A percentile compares a stretch with the other conserved stretches of the same genome.
Evolutionary conservation across 1,140 invertebrate genomes (phyloP).

Genomic region (Anoplophora glabripennis): DNA sequence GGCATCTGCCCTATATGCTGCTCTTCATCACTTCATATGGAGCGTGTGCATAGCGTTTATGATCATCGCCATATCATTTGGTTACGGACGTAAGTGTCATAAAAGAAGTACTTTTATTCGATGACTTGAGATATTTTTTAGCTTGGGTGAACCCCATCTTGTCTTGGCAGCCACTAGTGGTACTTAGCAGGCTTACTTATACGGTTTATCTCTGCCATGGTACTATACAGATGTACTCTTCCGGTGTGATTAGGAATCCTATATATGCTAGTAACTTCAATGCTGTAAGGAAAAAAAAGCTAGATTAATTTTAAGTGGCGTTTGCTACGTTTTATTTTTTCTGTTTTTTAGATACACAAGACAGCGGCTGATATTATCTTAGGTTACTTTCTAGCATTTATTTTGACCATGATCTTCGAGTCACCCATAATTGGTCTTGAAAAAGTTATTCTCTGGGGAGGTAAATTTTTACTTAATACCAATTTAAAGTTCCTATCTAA

Average conservation of each 20-base stretch:
- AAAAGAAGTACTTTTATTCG: neutral
- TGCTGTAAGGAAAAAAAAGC: constrained; percentile 7
- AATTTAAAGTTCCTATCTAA: too few relatives aligned
- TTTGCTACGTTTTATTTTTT: neutral
- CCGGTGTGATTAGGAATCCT: constrained; percentile 57
- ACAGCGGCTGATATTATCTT: constrained; percentile 24
- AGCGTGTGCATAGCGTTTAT: constrained; percentile 68
- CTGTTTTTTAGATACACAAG: constrained; percentile 19
- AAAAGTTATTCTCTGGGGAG: constrained; percentile 20
- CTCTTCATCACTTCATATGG: constrained; percentile 65
- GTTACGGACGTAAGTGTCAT: constrained; percentile 33
- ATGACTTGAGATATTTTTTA: constrained; percentile 33
- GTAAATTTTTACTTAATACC: neutral
- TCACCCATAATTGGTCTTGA: constrained; percentile 28
- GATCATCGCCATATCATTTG: constrained; percentile 53
- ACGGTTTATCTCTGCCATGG: constrained; percentile 71
- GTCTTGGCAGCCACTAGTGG: constrained; percentile 62
- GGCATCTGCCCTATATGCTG: constrained; percentile 64
- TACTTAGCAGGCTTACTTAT: constrained; percentile 66
- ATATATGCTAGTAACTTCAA: constrained; percentile 32
- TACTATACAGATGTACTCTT: constrained; percentile 61
- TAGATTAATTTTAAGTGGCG: neutral
- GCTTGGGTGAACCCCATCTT: constrained; percentile 60
- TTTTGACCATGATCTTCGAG: constrained; percentile 24
- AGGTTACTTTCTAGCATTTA: constrained; percentile 23